Evolutionary conservation across 2,888 invertebrate genomes (phyloP).

Genomic region (Hanleya hanleyi): DNA sequence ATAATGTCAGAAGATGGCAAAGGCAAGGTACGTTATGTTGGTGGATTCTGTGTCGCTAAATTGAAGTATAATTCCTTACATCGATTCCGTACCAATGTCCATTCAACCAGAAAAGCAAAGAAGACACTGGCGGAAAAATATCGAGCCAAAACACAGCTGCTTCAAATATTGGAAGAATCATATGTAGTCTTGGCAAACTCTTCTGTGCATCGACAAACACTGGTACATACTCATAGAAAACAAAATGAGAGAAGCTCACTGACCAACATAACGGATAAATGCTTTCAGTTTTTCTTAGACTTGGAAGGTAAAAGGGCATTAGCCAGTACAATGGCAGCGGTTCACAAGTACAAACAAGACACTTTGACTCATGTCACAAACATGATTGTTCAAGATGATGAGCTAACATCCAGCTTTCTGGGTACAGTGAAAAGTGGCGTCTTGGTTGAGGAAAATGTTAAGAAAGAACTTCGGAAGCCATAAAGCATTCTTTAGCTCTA

Average conservation of each 20-base stretch:
- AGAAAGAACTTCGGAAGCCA: too few relatives aligned
- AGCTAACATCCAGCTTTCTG: too few relatives aligned
- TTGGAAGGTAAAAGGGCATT: background rate
- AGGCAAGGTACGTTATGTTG: slow-evolving; percentile 1
- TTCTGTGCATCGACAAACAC: background rate
- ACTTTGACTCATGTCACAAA: background rate
- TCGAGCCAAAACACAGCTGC: background rate
- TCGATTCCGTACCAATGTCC: background rate
- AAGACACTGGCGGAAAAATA: background rate
- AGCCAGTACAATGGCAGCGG: background rate
- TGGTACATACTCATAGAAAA: background rate
- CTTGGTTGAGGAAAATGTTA: too few relatives aligned
- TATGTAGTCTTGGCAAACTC: background rate
- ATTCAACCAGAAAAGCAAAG: background rate
- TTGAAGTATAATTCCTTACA: background rate
- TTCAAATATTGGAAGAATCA: background rate
- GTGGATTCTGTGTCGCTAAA: background rate
- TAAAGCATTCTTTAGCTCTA: too few relatives aligned
- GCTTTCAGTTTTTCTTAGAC: background rate
- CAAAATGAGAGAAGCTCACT: background rate
- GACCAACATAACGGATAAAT: background rate
- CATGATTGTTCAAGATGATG: background rate
- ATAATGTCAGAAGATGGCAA: background rate
- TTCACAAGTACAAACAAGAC: background rate
- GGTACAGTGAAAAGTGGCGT: too few relatives aligned